These are phyloP conservation scores for Ivindomyrus marchei DNA, from an alignment of 2,113 vertebrate species.

Conservation along the genomic window DNA sequence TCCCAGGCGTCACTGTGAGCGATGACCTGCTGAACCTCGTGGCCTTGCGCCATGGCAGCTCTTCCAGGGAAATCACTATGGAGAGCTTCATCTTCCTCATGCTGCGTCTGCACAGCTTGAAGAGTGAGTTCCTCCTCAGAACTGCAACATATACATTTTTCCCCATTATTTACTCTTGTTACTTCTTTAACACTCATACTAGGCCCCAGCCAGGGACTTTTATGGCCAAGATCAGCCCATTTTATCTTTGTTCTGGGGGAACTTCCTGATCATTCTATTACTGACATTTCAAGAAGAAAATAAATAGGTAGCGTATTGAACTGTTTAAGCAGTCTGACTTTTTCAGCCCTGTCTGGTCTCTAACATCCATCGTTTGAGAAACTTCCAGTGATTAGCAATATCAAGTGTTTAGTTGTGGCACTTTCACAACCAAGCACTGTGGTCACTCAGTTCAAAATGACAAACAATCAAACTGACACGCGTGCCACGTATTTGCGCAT, in stretches of 20 bases:
- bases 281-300: not conserved
- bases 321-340: not conserved
- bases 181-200: not conserved
- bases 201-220: not conserved
- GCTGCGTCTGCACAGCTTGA: slow-evolving; percentile 54
- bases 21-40: slow-evolving; percentile 55
- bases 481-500: not conserved
- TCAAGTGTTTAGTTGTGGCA: not conserved
- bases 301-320: not conserved
- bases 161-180: not conserved
- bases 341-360: not conserved
- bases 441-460: not conserved
- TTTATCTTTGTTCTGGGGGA: not conserved
- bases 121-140: slow-evolving; percentile 39
- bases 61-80: slow-evolving; percentile 40
- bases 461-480: not conserved
- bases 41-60: slow-evolving; percentile 47
- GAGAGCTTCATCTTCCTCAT: slow-evolving; percentile 58
- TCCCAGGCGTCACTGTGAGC: slow-evolving; percentile 37
- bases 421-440: not conserved
- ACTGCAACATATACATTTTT: not conserved
- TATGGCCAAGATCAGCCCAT: not conserved
- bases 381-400: not conserved
- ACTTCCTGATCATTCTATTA: not conserved
- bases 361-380: not conserved